Evolutionary conservation across 1,140 invertebrate species (phyloP).

Genomic region (Trichomalopsis sarcophagae): DNA sequence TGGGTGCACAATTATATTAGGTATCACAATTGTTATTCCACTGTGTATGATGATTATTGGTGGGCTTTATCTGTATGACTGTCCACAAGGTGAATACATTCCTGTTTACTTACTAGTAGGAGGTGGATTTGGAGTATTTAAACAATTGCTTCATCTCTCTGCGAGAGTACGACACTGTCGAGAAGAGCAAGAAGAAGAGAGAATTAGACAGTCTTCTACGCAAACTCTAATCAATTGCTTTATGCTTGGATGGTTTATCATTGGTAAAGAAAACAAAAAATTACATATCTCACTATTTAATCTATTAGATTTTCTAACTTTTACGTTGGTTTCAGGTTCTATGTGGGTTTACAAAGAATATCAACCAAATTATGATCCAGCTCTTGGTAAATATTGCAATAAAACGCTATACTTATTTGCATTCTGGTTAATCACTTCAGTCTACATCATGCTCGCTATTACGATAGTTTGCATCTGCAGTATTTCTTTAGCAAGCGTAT

Average conservation of each 20-base stretch:
- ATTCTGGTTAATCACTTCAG: slow-evolving; percentile 81
- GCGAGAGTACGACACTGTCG: slow-evolving; percentile 74
- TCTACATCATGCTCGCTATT: slow-evolving; percentile 77
- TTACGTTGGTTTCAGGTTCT: slow-evolving; percentile 73
- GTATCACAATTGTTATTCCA: slow-evolving; percentile 79
- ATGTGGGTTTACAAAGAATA: slow-evolving; percentile 82
- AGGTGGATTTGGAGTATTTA: slow-evolving; percentile 79
- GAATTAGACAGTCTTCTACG: slow-evolving; percentile 76
- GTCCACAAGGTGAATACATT: slow-evolving; percentile 81
- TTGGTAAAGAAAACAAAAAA: slow-evolving; percentile 70
- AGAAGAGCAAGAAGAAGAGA: slow-evolving; percentile 75
- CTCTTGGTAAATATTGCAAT: slow-evolving; percentile 77
- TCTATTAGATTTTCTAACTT: not conserved
- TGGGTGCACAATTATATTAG: slow-evolving; percentile 79
- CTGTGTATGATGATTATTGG: slow-evolving; percentile 82
- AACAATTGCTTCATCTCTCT: slow-evolving; percentile 78
- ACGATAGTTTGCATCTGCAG: slow-evolving; percentile 77
- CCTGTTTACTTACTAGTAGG: slow-evolving; percentile 83
- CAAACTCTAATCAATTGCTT: slow-evolving; percentile 81
- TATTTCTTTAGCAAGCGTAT: slow-evolving; percentile 75
- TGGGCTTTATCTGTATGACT: slow-evolving; percentile 79
- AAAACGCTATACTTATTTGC: slow-evolving; percentile 81
- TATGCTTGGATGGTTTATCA: slow-evolving; percentile 81
- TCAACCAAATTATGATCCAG: slow-evolving; percentile 78
- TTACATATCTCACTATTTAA: not conserved